Evolutionary conservation across 1,140 invertebrate genomes (phyloP).

Genomic region (Eriosoma lanigerum): DNA sequence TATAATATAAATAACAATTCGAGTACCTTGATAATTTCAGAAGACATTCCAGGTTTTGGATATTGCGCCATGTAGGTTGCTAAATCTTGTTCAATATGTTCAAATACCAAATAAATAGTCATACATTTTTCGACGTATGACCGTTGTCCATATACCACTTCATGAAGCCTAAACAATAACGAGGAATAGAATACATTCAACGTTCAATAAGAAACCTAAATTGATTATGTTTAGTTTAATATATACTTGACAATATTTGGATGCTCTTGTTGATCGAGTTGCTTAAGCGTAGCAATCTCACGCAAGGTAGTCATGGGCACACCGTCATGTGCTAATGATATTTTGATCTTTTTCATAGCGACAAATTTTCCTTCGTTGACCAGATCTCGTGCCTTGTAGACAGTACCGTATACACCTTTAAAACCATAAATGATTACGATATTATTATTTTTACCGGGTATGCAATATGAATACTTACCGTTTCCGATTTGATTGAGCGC

Average conservation of each 20-base stretch:
- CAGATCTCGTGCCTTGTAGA: conserved; percentile 85
- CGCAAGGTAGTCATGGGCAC: conserved; percentile 85
- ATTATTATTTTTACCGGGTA: conserved; percentile 35
- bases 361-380: conserved; percentile 75
- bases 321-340: conserved; percentile 79
- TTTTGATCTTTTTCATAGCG: conserved; percentile 87
- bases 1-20: too few relatives aligned
- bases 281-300: conserved; percentile 86
- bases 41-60: conserved; percentile 69
- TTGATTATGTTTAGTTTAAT: neutral
- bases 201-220: neutral
- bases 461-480: conserved; percentile 78
- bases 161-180: conserved; percentile 72
- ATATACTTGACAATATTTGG: conserved; percentile 84
- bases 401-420: conserved; percentile 87
- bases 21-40: conserved; percentile 67
- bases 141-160: conserved; percentile 81
- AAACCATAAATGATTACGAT: conserved; percentile 14
- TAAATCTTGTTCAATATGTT: conserved; percentile 91
- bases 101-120: conserved; percentile 91
- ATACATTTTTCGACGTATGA: conserved; percentile 71
- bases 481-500: conserved; percentile 68
- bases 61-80: conserved; percentile 76
- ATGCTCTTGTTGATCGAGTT: conserved; percentile 83
- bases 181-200: neutral